phyloP scores from a whole-genome alignment of 2,797 vertebrate species.

The Trichosurus vulpecula region DNA sequence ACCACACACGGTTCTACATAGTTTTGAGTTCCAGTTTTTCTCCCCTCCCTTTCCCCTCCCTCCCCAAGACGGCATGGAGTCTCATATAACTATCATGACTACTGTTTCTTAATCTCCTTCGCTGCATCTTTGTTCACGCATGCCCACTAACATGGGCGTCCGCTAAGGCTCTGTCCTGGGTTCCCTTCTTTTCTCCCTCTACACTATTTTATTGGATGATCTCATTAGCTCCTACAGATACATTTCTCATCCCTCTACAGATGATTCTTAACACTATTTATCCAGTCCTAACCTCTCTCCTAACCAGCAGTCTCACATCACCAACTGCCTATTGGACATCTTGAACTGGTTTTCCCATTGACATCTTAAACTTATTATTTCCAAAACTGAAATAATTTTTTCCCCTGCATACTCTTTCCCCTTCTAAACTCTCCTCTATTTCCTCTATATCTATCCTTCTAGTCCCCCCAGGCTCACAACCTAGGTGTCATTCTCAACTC shows the following conservation, averaged over 20 bases:
- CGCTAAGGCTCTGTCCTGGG: not conserved
- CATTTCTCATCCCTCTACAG: not conserved
- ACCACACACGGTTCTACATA: too few relatives aligned
- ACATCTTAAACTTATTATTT: not conserved
- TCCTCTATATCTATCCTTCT: not conserved
- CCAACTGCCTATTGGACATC: not conserved
- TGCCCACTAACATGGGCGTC: not conserved
- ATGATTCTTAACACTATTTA: not conserved
- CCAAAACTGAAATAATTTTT: not conserved
- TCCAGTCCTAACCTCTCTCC: not conserved
- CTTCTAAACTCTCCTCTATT: not conserved
- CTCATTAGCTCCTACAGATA: not conserved
- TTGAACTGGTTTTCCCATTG: not conserved
- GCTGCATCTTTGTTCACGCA: not conserved
- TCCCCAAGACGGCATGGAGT: too few relatives aligned
- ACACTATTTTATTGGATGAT: not conserved
- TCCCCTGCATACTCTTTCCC: not conserved
- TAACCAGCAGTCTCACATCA: not conserved
- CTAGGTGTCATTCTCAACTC: not conserved
- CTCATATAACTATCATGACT: too few relatives aligned
- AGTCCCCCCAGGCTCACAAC: not conserved
- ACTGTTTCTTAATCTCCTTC: not conserved
- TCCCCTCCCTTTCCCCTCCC: too few relatives aligned
- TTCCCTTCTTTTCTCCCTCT: not conserved
- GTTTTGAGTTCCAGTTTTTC: too few relatives aligned